Evolutionary conservation across 2,888 invertebrate genomes (phyloP), one percentile per base, ranked within the genome.

Genomic region (Selenia dentaria): DNA sequence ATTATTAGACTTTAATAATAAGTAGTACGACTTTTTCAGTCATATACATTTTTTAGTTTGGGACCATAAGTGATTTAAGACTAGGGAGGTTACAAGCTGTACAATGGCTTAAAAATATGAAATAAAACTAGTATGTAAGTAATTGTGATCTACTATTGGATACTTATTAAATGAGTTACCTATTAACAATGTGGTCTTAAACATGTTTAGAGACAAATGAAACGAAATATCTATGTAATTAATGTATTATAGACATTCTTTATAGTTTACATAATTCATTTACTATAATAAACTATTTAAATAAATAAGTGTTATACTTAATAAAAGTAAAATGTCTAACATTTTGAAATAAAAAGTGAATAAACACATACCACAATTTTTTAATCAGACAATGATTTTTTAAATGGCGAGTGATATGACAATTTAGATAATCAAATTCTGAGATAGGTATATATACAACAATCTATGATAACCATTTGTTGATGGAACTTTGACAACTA

Each of bases 381-480:
- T 64, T 69, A 68, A 71, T 78, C 71, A 24, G 10, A 38, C 20
- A 74, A 82, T 79, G 78, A 68, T 76, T 79, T 67, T 80, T 88
- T 79, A 91, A 88, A 80, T 89, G 91, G 90, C 87, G 83, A 91
- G 91, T 93, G 93, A 93, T 93, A 93, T 93, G 93, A 92, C 86
- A 48, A 76, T 66, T 79, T 65, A 47, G 51, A 53, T 58, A 67
- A 70, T 69, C 58, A 62, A 61, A 62, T 66, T 69, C 64, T 55
- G 66, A 66, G 55, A 63, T 59, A 55, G 50, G 51, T 72, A 73
- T 72, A 71, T 74, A 75, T 74, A 74, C 67, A 72, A 66, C 27
- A 63, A 64, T 67, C 62, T 71, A 68, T 70, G 67, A 73, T 68
- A 74, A 69, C 64, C 58, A 62, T 70, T 59, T 52, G 50, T 67